Base-by-base conservation (phyloP, 1,140 invertebrate species). In the Bombus breviceps region DNA sequence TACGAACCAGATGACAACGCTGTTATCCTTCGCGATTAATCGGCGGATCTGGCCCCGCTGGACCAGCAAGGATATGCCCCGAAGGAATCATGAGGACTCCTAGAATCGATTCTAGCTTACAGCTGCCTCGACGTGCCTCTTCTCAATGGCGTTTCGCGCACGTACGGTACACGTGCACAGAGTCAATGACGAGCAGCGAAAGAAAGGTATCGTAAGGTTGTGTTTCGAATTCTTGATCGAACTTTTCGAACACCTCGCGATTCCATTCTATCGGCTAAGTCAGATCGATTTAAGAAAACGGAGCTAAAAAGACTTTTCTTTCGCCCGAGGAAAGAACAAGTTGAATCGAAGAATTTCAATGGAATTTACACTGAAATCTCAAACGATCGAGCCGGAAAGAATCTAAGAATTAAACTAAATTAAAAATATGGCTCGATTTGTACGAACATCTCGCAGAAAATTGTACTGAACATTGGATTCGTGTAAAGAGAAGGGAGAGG, bases 11-110 rank as follows among this genome's bases (percentile, higher is more conserved):
- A 15, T 47, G n/a, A 64, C 59, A 53, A 59, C 18, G 74, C 62
- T 47, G 43, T 71, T n/a, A 74, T 79, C 75, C 83, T 72, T 85
- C 83, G 83, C 39, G 53, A 32, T 79, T 80, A 72, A 73, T 83
- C 62, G 43, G 25, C 34, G 43, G 22, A 68, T 64, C 76, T 66
- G 71, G 74, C 22, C 47, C 47, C 43, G 47, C 37, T 69, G 81
- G 73, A 59, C 71, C 83, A 53, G 77, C 83, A 64, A 80, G 68
- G 39, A 77, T 77, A 73, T 10, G 32, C 18, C 41, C 39, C 32
- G 32, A 3, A 53, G 83, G 83, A 80, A 80, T 85, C 68, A 64
- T 32, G 68, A 85, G 83, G 77, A 80, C 77, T 85, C 57, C 18
- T 84, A 64, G 83, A 80, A 64, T 80, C 77, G 77, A 80, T 79